Evolutionary conservation across 2,113 vertebrate genomes (phyloP).

Genomic region (Columba janthina): DNA sequence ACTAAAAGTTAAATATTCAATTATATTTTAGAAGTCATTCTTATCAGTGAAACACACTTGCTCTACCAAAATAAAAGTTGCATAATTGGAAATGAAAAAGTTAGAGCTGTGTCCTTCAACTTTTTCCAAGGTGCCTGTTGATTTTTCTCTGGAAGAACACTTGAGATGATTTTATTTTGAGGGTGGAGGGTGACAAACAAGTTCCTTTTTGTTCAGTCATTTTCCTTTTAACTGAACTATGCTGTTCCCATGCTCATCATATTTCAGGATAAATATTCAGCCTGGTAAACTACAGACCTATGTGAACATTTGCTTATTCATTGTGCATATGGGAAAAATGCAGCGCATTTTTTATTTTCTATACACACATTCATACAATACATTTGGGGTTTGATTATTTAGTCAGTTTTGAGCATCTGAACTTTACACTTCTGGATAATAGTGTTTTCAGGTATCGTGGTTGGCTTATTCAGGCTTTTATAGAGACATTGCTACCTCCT

Average conservation of each 20-base stretch:
- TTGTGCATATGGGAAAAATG: background rate
- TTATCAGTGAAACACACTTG: conserved; percentile 60
- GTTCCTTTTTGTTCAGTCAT: background rate
- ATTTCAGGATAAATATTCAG: background rate
- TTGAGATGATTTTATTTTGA: background rate
- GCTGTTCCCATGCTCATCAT: background rate
- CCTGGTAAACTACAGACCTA: background rate
- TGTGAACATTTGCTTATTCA: background rate
- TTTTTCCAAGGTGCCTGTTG: conserved; percentile 11
- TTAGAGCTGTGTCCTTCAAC: conserved; percentile 27
- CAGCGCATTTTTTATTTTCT: background rate
- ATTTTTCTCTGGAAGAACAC: background rate
- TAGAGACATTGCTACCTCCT: background rate
- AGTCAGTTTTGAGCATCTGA: background rate
- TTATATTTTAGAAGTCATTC: conserved; percentile 20
- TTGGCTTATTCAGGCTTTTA: background rate
- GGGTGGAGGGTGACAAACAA: background rate
- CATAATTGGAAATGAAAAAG: conserved; percentile 52
- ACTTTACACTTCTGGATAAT: background rate
- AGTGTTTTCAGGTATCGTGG: background rate
- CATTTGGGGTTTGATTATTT: background rate
- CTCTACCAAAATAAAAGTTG: conserved; percentile 50
- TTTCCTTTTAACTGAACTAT: background rate
- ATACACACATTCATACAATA: background rate
- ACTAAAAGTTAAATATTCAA: conserved; percentile 49